Evolutionary conservation across 2,888 invertebrate genomes (phyloP).

Genomic region (Aleiodes alternator): DNA sequence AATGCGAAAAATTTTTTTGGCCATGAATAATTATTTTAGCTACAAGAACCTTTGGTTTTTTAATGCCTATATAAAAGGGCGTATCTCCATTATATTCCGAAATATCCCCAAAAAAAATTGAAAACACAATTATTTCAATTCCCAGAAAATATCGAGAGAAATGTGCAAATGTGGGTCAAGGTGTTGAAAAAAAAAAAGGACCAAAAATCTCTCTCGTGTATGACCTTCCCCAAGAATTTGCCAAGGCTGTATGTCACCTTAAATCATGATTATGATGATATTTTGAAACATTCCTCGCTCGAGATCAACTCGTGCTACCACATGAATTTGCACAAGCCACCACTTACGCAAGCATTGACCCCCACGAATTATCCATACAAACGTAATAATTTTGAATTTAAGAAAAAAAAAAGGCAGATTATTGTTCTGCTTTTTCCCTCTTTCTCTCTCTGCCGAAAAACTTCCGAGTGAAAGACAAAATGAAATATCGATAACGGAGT

Average conservation of each 20-base stretch:
- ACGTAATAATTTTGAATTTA: neutral
- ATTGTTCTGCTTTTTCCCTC: neutral
- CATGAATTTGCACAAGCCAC: conserved; percentile 9
- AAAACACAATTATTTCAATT: neutral
- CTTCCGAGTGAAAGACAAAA: conserved; percentile 22
- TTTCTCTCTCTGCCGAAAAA: conserved; percentile 1
- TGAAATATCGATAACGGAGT: conserved; percentile 26
- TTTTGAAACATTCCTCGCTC: neutral
- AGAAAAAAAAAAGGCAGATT: neutral
- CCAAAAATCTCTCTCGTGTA: neutral
- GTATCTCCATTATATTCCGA: too few relatives aligned
- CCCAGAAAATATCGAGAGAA: too few relatives aligned
- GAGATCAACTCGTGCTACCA: neutral
- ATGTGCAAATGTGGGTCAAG: conserved; percentile 11
- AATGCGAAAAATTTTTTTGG: too few relatives aligned
- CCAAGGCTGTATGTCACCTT: conserved; percentile 12
- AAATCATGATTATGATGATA: neutral
- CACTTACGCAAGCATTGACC: conserved; percentile 16
- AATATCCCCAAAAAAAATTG: too few relatives aligned
- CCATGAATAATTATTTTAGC: too few relatives aligned
- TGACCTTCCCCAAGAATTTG: conserved; percentile 11
- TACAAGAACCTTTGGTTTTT: too few relatives aligned
- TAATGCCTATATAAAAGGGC: too few relatives aligned
- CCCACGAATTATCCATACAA: neutral
- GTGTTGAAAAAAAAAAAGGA: conserved; percentile 2